Base-by-base conservation (phyloP, 2,113 vertebrate species). In the Siniperca knerii region DNA sequence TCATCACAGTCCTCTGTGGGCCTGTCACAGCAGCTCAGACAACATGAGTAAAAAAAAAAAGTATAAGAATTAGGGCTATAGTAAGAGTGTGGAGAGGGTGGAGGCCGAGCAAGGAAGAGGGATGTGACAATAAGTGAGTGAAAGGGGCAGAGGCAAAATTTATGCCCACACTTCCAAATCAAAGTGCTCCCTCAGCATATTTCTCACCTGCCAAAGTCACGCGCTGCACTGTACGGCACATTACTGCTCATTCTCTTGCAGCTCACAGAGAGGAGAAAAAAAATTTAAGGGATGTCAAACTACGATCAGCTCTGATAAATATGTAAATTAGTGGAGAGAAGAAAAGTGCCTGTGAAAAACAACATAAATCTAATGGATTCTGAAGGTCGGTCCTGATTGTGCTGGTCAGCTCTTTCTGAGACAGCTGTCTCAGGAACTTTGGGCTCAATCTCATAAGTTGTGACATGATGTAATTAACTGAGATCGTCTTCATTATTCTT, bases 251-350 rank as follows among this genome's bases (percentile, higher is more conserved):
- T 79, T 91, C 89, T 91, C 80, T 72, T 18, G 68, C 79, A 55
- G 84, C 87, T 89, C 7, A 76, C 73, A 12, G 42, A 74, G 82
- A 84, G 75, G 52, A 89, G 11, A 86, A 87, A 91, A 93, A 91
- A 93, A 90, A 91, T 92, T 92, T 89, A 94, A 88, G 92, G 88
- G 94, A 96, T 94, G 96, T 96, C 96, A 96, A 93, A 91, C 95
- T 95, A 94, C 91, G 96, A 97, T 97, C 96, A 94, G 95, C 95
- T 92, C 96, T 95, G 96, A 97, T 97, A 97, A 98, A 97, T 97
- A 98, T 97, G 97, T 94, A 97, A 97, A 97, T 97, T 94, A 93
- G 86, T 90, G 87, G 85, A 93, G 92, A 94, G 94, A 95, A 85
- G 96, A 94, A 94, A 95, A 96, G 92, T 93, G 96, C 92, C 93